A percentile compares a stretch with the other conserved stretches of the same genome.
These are phyloP conservation scores for Drosophila watanabei DNA, from an alignment of 1,140 invertebrate species.

Conservation along the genomic window DNA sequence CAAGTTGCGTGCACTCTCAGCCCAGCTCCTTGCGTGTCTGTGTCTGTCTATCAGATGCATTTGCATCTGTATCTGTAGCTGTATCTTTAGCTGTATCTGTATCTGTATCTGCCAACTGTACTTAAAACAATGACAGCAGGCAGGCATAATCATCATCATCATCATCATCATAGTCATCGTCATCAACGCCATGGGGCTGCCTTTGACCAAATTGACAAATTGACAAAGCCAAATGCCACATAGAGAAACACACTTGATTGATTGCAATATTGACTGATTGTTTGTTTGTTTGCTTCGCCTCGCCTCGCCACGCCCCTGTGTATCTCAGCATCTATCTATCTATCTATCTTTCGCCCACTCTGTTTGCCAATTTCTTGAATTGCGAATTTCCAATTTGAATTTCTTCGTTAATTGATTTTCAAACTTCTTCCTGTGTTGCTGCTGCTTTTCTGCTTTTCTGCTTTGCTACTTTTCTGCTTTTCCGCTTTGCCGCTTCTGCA, in stretches of 20 bases:
- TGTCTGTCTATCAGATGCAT: neutral
- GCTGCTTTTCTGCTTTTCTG: constrained; percentile 1
- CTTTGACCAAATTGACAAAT: constrained; percentile 56
- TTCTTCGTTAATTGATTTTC: constrained; percentile 40
- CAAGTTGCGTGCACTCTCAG: constrained; percentile 2
- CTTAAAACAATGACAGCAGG: constrained; percentile 8
- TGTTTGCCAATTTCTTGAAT: constrained; percentile 30
- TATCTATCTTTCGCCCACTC: constrained; percentile 7
- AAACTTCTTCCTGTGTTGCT: constrained; percentile 25
- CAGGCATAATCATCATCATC: neutral
- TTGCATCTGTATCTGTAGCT: neutral
- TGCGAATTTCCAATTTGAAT: constrained; percentile 51
- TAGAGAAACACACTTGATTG: constrained; percentile 74
- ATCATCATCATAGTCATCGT: neutral
- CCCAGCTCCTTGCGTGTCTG: neutral
- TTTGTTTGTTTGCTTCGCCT: constrained; percentile 25
- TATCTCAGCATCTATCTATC: neutral
- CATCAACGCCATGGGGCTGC: neutral
- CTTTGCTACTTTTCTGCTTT: constrained; percentile 1
- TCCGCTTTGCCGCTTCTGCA: constrained; percentile 15
- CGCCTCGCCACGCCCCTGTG: too few species aligned
- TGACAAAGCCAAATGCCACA: constrained; percentile 62
- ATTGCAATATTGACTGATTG: constrained; percentile 80
- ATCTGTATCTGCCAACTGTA: constrained; percentile 3
- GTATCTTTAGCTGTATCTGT: neutral